Base-by-base conservation (phyloP, 2,888 invertebrate species). In the Epistrophe eligans region DNA sequence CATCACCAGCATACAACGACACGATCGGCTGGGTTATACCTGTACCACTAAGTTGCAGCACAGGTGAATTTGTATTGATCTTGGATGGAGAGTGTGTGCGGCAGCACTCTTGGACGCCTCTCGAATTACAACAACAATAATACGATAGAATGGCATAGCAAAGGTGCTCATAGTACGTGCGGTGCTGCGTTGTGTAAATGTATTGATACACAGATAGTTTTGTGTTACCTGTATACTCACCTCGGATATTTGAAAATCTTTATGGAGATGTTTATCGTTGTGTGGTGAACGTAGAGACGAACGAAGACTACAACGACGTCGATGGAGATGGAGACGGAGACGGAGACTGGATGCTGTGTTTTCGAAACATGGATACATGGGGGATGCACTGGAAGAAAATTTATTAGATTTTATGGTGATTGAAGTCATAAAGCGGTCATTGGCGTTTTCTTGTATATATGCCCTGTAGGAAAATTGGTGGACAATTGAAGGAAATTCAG, bases 351-450 rank as follows among this genome's bases (percentile, higher is more conserved):
- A 87, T 82, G 87, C 87, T 87, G 82, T 74, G 71, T 45, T 48
- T 48, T 48, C 35, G 48, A 17, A 76, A 71, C 71, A 66, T 64
- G 70, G 79, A 60, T 79, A 79, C 80, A 66, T 72, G 80, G 80
- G 84, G 77, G 87, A 85, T 87, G 83, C 87, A 87, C 87, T 87
- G 87, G 52, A 64, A 87, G 79, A 87, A 87, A 87, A 82, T 55
- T 77, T 83, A 74, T 79, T 50, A 45, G 48, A 66, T 76, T 79
- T 87, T 83, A 79, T 87, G 74, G 72, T 67, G 79, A 83, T 83
- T 76, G 74, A 76, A 76, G 83, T 83, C 71, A 83, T 87, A 87
- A 87, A 83, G 87, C 87, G 87, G 87, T 87, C 87, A 87, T 87
- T 87, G 87, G 87, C 77, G 79, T 58, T 24, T 24, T 71, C 43